Evolutionary conservation across 2,113 vertebrate genomes (phyloP).

Genomic region (Gambusia holbrooki): DNA sequence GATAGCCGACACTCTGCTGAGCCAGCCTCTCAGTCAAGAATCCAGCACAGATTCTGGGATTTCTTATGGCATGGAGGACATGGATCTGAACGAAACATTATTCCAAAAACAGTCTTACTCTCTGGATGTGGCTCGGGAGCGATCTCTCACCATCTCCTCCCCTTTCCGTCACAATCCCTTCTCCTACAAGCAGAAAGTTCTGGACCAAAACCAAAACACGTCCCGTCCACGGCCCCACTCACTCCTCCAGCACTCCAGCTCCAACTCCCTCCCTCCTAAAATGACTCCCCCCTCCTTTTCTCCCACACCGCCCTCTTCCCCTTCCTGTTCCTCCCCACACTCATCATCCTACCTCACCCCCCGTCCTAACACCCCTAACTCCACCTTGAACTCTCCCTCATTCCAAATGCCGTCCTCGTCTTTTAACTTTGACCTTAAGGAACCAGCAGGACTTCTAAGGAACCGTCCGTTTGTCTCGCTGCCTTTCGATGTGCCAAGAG

Average conservation of each 20-base stretch:
- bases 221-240: constrained; percentile 79
- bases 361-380: constrained; percentile 76
- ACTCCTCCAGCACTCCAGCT: constrained; percentile 78
- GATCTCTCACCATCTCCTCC: constrained; percentile 82
- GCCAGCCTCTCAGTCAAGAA: constrained; percentile 64
- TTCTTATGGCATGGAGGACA: constrained; percentile 64
- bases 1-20: constrained; percentile 71
- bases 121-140: constrained; percentile 70
- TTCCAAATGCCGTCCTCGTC: constrained; percentile 73
- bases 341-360: constrained; percentile 75
- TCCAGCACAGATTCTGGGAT: constrained; percentile 48
- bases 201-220: constrained; percentile 81
- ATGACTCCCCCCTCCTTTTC: constrained; percentile 78
- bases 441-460: constrained; percentile 69
- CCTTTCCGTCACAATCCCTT: constrained; percentile 80
- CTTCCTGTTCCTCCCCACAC: constrained; percentile 75
- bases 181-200: constrained; percentile 76
- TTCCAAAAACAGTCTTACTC: constrained; percentile 71
- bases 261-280: constrained; percentile 82
- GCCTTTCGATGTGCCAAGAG: constrained; percentile 74
- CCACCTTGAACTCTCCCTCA: constrained; percentile 72
- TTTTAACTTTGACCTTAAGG: constrained; percentile 80
- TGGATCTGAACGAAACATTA: constrained; percentile 76
- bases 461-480: constrained; percentile 63
- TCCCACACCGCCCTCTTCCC: constrained; percentile 78